Conservation (phyloP, 2,888 invertebrate species). For the Drosophila testacea region DNA sequence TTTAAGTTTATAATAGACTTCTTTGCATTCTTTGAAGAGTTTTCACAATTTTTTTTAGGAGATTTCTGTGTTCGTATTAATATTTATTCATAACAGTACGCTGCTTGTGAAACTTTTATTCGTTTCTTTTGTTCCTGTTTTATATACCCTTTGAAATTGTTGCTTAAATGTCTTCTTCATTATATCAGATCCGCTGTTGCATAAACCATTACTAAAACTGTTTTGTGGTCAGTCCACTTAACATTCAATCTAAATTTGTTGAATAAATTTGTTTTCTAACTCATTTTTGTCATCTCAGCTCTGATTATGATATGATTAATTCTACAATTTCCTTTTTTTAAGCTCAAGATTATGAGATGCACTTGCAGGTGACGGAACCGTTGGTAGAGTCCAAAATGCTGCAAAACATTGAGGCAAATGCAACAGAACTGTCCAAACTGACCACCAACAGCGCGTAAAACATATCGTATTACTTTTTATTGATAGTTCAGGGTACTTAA, state of each 20-base stretch:
- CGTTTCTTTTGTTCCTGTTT: too few species aligned
- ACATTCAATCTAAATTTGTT: too few species aligned
- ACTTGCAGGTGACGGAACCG: slow-evolving; percentile 79
- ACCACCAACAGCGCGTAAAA: slow-evolving; percentile 42
- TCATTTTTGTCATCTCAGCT: too few species aligned
- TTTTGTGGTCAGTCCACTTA: too few species aligned
- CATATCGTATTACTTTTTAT: slow-evolving; percentile 6
- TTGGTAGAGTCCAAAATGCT: slow-evolving; percentile 66
- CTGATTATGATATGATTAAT: not conserved
- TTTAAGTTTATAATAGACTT: too few species aligned
- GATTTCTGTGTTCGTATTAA: too few species aligned
- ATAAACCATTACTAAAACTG: too few species aligned
- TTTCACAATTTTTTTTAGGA: too few species aligned
- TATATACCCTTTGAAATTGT: not conserved
- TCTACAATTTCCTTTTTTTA: not conserved
- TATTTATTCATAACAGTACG: too few species aligned
- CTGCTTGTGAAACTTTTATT: too few species aligned
- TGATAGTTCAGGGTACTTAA: slow-evolving; percentile 7
- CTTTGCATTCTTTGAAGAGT: too few species aligned
- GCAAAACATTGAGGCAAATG: slow-evolving; percentile 31
- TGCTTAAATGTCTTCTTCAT: not conserved
- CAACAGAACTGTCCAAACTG: slow-evolving; percentile 61
- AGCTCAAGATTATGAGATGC: slow-evolving; percentile 78
- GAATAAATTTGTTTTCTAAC: not conserved
- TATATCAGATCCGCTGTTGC: too few species aligned